A percentile compares a stretch with the other conserved stretches of the same genome.
phyloP scores from a whole-genome alignment of 2,797 vertebrate species.

The Leucoraja ocellata region DNA sequence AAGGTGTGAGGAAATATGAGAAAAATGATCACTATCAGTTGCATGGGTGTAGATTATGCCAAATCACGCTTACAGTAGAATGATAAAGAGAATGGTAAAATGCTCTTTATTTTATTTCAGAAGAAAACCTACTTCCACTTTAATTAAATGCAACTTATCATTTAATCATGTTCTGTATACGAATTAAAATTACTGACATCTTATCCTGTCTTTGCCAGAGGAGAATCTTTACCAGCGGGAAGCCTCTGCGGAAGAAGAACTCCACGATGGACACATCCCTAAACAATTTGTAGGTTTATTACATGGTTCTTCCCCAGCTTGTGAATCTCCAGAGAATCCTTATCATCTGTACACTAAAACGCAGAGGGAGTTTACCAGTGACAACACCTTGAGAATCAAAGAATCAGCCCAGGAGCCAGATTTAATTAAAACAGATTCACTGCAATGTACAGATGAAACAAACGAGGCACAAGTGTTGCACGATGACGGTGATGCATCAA shows the following conservation, averaged over 20 bases:
- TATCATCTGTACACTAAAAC: constrained; percentile 78
- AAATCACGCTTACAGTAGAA: too few species aligned
- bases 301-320: constrained; percentile 87
- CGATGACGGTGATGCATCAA: constrained; percentile 51
- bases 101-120: neutral
- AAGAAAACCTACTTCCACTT: neutral
- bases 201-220: constrained; percentile 49
- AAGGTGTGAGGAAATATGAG: too few species aligned
- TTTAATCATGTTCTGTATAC: neutral
- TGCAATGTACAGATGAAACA: constrained; percentile 54
- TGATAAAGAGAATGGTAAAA: neutral
- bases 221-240: constrained; percentile 56
- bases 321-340: constrained; percentile 84
- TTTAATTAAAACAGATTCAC: constrained; percentile 52
- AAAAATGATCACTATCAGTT: neutral
- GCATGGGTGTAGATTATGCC: neutral
- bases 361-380: constrained; percentile 48
- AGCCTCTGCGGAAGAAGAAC: constrained; percentile 57
- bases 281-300: constrained; percentile 89
- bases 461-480: constrained; percentile 53
- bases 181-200: neutral
- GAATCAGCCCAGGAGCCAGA: constrained; percentile 53
- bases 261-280: constrained; percentile 72
- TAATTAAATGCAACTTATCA: neutral
- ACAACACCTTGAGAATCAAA: constrained; percentile 28